Base-by-base conservation (phyloP, 2,888 invertebrate species). In the Falcaria lacertinaria region DNA sequence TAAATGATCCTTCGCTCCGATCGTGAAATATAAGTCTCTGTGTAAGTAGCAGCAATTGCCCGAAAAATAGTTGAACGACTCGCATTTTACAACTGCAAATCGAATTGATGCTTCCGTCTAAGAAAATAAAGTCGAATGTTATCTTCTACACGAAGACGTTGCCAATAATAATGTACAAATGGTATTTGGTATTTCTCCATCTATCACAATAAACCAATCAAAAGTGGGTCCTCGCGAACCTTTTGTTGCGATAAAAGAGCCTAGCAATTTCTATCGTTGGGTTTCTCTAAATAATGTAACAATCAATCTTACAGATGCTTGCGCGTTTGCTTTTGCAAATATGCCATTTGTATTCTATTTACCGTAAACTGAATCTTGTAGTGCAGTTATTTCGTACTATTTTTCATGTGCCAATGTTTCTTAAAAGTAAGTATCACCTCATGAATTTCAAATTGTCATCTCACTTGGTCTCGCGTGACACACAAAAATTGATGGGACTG, bases 131-230 rank as follows among this genome's bases (percentile, higher is more conserved):
- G 37, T 17, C 13, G 36, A 13, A 32, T 36, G 37, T 37, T 33
- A 42, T 36, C 36, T 37, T 15, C 14, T 8, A 22, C 37, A 37
- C 37, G 15, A 37, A 25, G 15, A 3, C 25, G 7, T 15, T 37
- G 22, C 37, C 37, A 25, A 37, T 37, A 37, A 22, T 22, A 37
- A 37, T 22, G 37, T 37, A 22, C 37, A 25, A 37, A 37, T 25
- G 7, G 25, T 37, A 37, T 37, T 37, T 25, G 14, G 14, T 37
- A 37, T 37, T 37, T 15, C 15, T 11, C 37, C 15, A 34, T 34
- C 15, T 15, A 34, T 34, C 34, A 34, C 34, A 37, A 37, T 37
- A 37, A 37, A 25, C 37, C 37, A 22, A 37, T 37, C 37, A 25
- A 14, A 37, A 22, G 37, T 25, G 22, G 37, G 37, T 22, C 37